Evolutionary conservation across 1,140 invertebrate genomes (phyloP).

Genomic region (Drosophila obscura): DNA sequence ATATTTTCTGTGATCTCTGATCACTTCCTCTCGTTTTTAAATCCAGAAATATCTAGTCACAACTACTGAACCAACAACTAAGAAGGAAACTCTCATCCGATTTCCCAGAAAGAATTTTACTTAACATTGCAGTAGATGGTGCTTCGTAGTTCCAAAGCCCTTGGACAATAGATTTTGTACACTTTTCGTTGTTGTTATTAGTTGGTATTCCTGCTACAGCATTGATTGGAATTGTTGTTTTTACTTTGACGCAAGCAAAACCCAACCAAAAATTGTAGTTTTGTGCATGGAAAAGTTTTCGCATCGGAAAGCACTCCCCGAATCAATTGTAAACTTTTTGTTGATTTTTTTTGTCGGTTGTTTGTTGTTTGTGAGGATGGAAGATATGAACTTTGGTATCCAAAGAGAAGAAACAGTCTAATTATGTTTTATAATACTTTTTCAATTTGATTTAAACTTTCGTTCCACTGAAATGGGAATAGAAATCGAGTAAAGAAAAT

Average conservation of each 20-base stretch:
- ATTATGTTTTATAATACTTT: constrained; percentile 28
- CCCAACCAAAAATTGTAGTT: constrained; percentile 31
- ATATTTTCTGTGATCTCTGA: too few species aligned
- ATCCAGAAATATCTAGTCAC: too few species aligned
- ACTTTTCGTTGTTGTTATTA: constrained; percentile 4
- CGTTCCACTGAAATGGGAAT: neutral
- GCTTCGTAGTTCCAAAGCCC: neutral
- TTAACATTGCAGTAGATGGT: neutral
- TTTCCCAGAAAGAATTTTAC: too few species aligned
- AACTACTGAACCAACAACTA: too few species aligned
- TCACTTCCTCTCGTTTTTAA: too few species aligned
- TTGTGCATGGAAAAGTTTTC: constrained; percentile 42
- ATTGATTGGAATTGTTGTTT: constrained; percentile 37
- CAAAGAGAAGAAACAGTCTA: neutral
- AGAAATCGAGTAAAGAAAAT: neutral
- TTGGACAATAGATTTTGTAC: neutral
- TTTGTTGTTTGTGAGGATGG: neutral
- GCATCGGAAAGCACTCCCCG: constrained; percentile 31
- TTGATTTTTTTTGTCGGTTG: constrained; percentile 16
- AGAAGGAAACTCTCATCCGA: too few species aligned
- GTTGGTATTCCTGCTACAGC: neutral
- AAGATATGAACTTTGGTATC: constrained; percentile 28
- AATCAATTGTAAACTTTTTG: constrained; percentile 51
- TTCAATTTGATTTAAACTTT: constrained; percentile 34
- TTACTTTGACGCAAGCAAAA: constrained; percentile 5